Evolutionary conservation across 2,113 vertebrate species (phyloP), one percentile per base, ranked within the genome.

Genomic region (Hassar affinis): DNA sequence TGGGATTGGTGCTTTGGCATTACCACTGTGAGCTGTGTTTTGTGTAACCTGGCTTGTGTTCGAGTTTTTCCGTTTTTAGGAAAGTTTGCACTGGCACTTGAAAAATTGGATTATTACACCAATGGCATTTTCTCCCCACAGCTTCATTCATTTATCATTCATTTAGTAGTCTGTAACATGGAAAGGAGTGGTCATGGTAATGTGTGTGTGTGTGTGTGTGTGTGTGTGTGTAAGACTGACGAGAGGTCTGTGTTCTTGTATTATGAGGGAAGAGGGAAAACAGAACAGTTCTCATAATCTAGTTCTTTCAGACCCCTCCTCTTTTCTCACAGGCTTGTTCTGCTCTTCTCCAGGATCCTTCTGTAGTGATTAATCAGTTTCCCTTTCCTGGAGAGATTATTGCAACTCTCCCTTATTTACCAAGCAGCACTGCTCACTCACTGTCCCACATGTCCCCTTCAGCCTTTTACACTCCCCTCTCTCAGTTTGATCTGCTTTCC

Each of bases 381-480:
- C 92, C 88, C 91, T 90, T 93, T 93, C 92, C 91, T 92, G 87
- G 88, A 91, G 90, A 91, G 92, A 93, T 94, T 93, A 92, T 91
- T 93, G 78, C 92, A 93, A 92, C 88, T 86, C 90, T 88, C 88
- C 87, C 90, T 83, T 89, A 90, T 91, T 85, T 85, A 84, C 86
- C 85, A 89, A 42, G 33, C 82, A 79, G n/a, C 9, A 22, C 61
- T 68, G 61, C 33, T 61, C 42, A 17, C 81, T 68, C 64, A 38
- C 56, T 66, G n/a, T 38, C 56, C 20, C 33, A 20, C 42, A 14
- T 30, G 54, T 7, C 45, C 35, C 74, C 56, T 78, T 72, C 74
- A 56, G 66, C 71, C n/a, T 35, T 35, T 1, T 59, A 45, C 35
- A 57, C 52, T 38, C 10, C 4, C 35, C 25, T 59, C 4, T 17